Evolutionary conservation across 2,113 vertebrate genomes (phyloP).

Genomic region (Grus americana): DNA sequence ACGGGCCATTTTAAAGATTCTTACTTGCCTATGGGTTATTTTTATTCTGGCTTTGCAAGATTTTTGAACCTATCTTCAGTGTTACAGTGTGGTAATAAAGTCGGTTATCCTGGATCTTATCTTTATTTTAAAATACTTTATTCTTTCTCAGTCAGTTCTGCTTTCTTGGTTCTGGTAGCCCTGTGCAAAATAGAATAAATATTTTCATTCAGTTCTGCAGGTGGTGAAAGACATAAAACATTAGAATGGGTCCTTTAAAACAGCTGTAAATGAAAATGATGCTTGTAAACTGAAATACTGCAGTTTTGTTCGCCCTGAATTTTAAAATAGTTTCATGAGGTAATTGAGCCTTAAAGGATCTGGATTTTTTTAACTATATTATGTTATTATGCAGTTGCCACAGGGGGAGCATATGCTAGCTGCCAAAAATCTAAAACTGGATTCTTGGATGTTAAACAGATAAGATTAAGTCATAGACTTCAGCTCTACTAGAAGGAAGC

Average conservation of each 20-base stretch:
- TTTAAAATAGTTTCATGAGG: slow-evolving; percentile 64
- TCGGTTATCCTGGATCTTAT: background rate
- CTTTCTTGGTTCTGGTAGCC: slow-evolving; percentile 11
- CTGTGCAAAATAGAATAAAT: slow-evolving; percentile 21
- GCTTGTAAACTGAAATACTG: slow-evolving; percentile 57
- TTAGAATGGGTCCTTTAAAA: slow-evolving; percentile 54
- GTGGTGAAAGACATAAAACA: slow-evolving; percentile 40
- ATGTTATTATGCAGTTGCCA: slow-evolving; percentile 64
- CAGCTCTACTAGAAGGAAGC: slow-evolving; percentile 48
- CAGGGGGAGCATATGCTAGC: slow-evolving; percentile 46
- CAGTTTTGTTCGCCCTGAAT: slow-evolving; percentile 46
- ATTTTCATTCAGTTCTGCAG: slow-evolving; percentile 52
- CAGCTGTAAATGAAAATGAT: slow-evolving; percentile 53
- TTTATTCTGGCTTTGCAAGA: background rate
- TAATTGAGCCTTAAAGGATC: slow-evolving; percentile 63
- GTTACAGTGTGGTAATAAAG: background rate
- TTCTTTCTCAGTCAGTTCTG: background rate
- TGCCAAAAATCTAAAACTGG: slow-evolving; percentile 67
- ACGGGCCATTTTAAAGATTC: background rate
- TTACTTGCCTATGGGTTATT: background rate
- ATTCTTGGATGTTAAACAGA: slow-evolving; percentile 71
- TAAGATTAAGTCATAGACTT: slow-evolving; percentile 71
- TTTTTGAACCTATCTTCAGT: background rate
- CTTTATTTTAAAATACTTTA: background rate
- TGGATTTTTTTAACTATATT: slow-evolving; percentile 31